Evolutionary conservation across 2,888 invertebrate species (phyloP).

Genomic region (Pollenia labialis): DNA sequence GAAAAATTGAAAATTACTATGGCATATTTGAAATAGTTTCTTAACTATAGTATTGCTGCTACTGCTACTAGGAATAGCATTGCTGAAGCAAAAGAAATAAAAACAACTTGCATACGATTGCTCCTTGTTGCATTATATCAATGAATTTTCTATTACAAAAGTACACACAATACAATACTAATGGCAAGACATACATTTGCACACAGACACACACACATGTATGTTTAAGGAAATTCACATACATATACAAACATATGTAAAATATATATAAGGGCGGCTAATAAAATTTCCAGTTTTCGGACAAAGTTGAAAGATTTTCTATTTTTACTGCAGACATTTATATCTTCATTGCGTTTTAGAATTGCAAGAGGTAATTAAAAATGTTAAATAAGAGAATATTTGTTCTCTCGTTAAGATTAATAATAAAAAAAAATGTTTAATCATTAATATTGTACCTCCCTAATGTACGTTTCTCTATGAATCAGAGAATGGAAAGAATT

Average conservation of each 20-base stretch:
- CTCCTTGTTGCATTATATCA: slow-evolving; percentile 61
- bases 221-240: not conserved
- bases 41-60: not conserved
- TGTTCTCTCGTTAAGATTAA: no score
- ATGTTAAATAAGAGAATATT: no score
- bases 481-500: slow-evolving; percentile 8
- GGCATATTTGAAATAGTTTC: slow-evolving; percentile 61
- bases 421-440: no score
- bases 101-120: slow-evolving; percentile 46
- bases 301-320: no score
- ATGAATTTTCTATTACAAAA: slow-evolving; percentile 63
- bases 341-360: no score
- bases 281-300: not conserved
- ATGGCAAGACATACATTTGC: slow-evolving; percentile 6
- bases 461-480: no score
- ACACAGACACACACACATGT: slow-evolving; percentile 1
- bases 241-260: not conserved
- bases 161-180: slow-evolving; percentile 31
- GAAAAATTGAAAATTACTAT: slow-evolving; percentile 60
- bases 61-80: slow-evolving; percentile 6
- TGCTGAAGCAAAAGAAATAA: not conserved
- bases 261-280: not conserved
- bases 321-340: no score
- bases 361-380: no score
- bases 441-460: no score